Base-by-base conservation (phyloP, 2,113 vertebrate genomes). In the Microcebus ravelobensis region DNA sequence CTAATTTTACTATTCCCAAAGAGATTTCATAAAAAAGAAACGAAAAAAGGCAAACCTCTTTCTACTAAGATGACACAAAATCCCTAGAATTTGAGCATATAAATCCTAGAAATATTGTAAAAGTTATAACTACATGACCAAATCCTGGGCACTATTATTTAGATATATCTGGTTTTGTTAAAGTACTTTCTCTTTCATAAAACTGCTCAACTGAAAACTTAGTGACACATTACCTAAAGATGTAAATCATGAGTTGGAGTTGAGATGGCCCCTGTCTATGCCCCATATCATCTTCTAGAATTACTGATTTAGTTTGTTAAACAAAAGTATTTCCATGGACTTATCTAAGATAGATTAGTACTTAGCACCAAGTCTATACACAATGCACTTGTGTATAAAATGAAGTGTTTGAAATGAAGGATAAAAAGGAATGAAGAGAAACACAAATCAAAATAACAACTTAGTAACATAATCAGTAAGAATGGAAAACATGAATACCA, bases 401-500 rank as follows among this genome's bases (percentile, higher is more conserved):
- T 87, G 48, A 96, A 95, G 74, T 81, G 67, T 81, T 80, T 63
- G 70, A 89, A 98, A 98, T 76, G 20, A 59, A 97, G 96, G 55
- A 6, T 93, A 92, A 87, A 94, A 17, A 83, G 90, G 94, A 87
- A 97, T 42, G 57, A 31, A 95, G 57, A 81, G 52, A 87, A 96
- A 97, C 50, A 48, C 67, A 88, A 94, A 94, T 0, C 70, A 98
- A 97, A 88, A 97, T 55, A 70, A 93, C 65, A 96, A 97, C 92
- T 8, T n/a, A 98, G 92, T 67, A 96, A 98, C 87, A 77, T 57
- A 95, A 98, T 50, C 50, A 95, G 93, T 45, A 92, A 98, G 77
- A 93, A 96, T 1, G 94, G 95, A 92, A 98, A 98, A 98, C 86
- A 87, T 84, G 96, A 98, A 94, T 99, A 99, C 99, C 99, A 99